A percentile compares a stretch with the other conserved stretches of the same genome.
These are phyloP conservation scores for Otolemur garnettii DNA, from an alignment of 2,113 vertebrate genomes.

Conservation along the genomic window DNA sequence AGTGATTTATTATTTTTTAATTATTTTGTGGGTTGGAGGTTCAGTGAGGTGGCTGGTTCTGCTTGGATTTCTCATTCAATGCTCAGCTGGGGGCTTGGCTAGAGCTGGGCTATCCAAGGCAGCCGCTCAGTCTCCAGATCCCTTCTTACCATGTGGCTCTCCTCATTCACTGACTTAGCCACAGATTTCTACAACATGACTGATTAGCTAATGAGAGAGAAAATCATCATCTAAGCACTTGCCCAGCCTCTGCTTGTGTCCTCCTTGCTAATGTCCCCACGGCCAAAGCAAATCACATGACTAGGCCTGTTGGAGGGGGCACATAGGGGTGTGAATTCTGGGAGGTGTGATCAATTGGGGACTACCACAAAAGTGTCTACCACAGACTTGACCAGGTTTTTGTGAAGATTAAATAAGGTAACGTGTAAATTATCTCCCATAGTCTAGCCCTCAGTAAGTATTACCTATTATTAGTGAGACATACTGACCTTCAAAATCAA, in stretches of 20 bases:
- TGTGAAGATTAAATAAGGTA: not conserved
- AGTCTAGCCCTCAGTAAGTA: not conserved
- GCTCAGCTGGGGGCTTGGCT: not conserved
- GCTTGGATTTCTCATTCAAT: not conserved
- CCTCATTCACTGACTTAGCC: not conserved
- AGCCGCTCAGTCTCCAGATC: not conserved
- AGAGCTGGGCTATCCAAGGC: not conserved
- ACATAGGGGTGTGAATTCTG: not conserved
- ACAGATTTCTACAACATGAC: not conserved
- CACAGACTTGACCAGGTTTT: not conserved
- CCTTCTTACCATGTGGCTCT: not conserved
- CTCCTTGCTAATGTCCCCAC: not conserved
- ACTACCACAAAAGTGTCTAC: not conserved
- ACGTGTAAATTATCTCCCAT: not conserved
- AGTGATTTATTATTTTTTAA: not conserved
- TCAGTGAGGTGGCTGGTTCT: not conserved
- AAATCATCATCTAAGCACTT: not conserved
- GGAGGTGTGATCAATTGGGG: not conserved
- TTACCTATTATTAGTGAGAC: not conserved
- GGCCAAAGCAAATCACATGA: slow-evolving; percentile 8
- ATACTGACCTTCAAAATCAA: slow-evolving; percentile 21
- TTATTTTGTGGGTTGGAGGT: not conserved
- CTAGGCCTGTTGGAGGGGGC: not conserved
- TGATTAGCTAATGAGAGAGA: not conserved
- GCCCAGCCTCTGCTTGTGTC: not conserved